phyloP scores from a whole-genome alignment of 2,113 vertebrate genomes.

The Eonycteris spelaea region DNA sequence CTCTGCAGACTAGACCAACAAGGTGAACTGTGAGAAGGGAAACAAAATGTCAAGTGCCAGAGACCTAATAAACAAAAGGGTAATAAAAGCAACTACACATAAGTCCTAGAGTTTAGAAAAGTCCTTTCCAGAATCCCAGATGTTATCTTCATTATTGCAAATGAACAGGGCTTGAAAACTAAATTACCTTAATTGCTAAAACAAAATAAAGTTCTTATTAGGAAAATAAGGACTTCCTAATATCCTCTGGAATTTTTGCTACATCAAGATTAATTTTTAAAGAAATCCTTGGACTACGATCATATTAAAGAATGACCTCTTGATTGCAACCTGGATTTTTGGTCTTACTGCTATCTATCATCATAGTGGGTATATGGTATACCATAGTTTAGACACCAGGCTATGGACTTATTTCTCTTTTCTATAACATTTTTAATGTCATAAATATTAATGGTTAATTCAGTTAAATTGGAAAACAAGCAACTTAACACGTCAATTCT shows the following conservation, averaged over 20 bases:
- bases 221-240: conserved; percentile 31
- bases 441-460: conserved; percentile 37
- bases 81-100: conserved; percentile 30
- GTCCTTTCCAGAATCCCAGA: neutral
- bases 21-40: conserved; percentile 50
- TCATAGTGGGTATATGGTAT: neutral
- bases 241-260: neutral
- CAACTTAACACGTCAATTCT: conserved; percentile 33
- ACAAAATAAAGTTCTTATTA: conserved; percentile 8
- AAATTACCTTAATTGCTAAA: conserved; percentile 48
- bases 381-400: neutral
- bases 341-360: neutral
- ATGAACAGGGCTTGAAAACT: conserved; percentile 10
- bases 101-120: conserved; percentile 48
- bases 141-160: conserved; percentile 35
- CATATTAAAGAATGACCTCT: neutral
- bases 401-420: neutral
- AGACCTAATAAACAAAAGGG: conserved; percentile 47
- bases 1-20: conserved; percentile 44
- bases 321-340: conserved; percentile 5
- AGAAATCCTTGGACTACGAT: neutral
- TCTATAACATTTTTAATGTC: conserved; percentile 25
- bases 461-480: conserved; percentile 12
- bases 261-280: conserved; percentile 8
- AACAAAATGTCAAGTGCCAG: conserved; percentile 53